Evolutionary conservation across 1,140 invertebrate species (phyloP).

Genomic region (Drosophila arawakana): DNA sequence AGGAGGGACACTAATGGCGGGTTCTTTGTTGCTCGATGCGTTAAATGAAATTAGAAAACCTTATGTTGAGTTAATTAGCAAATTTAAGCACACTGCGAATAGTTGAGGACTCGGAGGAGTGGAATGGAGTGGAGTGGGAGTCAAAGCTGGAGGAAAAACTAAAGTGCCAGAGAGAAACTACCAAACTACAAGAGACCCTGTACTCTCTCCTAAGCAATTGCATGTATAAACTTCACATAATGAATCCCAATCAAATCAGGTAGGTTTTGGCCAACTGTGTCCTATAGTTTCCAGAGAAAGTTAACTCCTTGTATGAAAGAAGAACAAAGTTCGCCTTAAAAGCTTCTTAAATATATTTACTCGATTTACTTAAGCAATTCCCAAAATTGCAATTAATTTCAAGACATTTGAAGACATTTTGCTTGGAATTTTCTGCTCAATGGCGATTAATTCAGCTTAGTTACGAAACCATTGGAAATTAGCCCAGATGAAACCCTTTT

Average conservation of each 20-base stretch:
- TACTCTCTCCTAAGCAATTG: too few relatives aligned
- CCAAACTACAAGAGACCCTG: too few relatives aligned
- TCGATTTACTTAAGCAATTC: too few relatives aligned
- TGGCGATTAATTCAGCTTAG: constrained; percentile 5
- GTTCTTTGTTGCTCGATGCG: constrained; percentile 41
- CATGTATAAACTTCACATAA: too few relatives aligned
- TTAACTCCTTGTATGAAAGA: too few relatives aligned
- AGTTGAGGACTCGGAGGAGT: constrained; percentile 2
- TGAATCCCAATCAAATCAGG: too few relatives aligned
- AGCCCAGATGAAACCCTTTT: constrained; percentile 43
- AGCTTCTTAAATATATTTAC: too few relatives aligned
- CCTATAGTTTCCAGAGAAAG: too few relatives aligned
- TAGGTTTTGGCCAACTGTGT: too few relatives aligned
- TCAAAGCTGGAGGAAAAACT: not conserved
- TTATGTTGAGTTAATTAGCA: constrained; percentile 80
- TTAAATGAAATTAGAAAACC: constrained; percentile 84
- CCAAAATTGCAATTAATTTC: too few relatives aligned
- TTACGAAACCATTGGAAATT: not conserved
- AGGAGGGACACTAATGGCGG: constrained; percentile 10
- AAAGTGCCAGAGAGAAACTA: too few relatives aligned
- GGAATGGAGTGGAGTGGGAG: not conserved
- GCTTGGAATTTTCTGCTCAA: not conserved
- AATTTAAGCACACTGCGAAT: constrained; percentile 59
- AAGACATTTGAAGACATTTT: not conserved
- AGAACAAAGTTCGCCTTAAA: too few relatives aligned